Percentiles rank a stretch among this genome's conserved stretches.
These are phyloP conservation scores for Philopedon plagiatum DNA, from an alignment of 2,888 invertebrate genomes.

Conservation along the genomic window DNA sequence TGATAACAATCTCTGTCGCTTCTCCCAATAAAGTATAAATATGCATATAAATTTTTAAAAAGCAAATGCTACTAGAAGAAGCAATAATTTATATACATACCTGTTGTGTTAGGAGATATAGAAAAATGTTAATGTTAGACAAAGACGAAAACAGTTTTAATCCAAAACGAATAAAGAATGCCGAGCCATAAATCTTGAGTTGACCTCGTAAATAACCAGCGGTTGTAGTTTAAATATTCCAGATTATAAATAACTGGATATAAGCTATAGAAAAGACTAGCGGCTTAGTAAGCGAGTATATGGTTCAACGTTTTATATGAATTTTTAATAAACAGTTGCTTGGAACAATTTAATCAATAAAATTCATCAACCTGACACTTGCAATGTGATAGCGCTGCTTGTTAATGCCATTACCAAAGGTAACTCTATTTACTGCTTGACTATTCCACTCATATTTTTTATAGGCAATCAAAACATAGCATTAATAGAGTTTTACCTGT, in stretches of 20 bases:
- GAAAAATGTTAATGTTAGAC: conserved; percentile 62
- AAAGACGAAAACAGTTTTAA: conserved; percentile 62
- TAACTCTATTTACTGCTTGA: too few species aligned
- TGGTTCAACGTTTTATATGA: conserved; percentile 14
- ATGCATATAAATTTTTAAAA: conserved; percentile 61
- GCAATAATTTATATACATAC: conserved; percentile 66
- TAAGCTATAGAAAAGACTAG: conserved; percentile 62
- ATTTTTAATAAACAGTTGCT: too few species aligned
- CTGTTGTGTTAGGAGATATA: conserved; percentile 67
- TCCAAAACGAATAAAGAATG: conserved; percentile 70
- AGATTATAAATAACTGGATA: conserved; percentile 70
- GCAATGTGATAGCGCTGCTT: too few species aligned
- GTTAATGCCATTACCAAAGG: too few species aligned
- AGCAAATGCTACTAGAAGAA: conserved; percentile 61
- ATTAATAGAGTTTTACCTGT: too few species aligned
- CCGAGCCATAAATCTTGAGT: conserved; percentile 69
- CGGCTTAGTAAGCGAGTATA: conserved; percentile 38
- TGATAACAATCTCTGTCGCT: conserved; percentile 61
- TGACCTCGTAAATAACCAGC: conserved; percentile 71
- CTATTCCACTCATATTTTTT: too few species aligned
- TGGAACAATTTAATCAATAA: too few species aligned
- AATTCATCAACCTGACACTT: too few species aligned
- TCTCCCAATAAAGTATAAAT: conserved; percentile 62
- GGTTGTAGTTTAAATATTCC: conserved; percentile 70
- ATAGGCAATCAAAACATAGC: too few species aligned